A percentile compares a stretch with the other conserved stretches of the same genome.
Evolutionary conservation across 2,113 vertebrate genomes (phyloP).

Genomic region (Nothocercus nigrocapillus): DNA sequence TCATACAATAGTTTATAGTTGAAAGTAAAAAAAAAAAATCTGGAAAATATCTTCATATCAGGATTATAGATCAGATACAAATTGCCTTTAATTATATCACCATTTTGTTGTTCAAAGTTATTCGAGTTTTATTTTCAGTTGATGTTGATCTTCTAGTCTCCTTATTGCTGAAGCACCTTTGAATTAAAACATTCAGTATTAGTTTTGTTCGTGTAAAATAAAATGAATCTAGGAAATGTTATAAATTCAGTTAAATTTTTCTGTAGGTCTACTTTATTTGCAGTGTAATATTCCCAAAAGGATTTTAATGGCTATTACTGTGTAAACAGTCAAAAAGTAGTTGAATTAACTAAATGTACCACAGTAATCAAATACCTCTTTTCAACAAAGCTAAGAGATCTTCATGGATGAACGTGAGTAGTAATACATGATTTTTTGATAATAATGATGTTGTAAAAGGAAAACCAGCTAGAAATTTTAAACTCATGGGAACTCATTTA

Average conservation of each 20-base stretch:
- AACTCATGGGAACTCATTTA: conserved; percentile 15
- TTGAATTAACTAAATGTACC: conserved; percentile 30
- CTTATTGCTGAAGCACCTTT: conserved; percentile 1
- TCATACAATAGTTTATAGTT: not conserved
- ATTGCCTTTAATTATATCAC: not conserved
- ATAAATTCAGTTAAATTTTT: conserved; percentile 41
- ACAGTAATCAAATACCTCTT: not conserved
- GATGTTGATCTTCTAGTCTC: not conserved
- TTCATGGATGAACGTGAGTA: not conserved
- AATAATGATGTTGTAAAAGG: not conserved
- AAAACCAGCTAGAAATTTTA: conserved; percentile 19
- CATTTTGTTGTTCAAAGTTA: not conserved
- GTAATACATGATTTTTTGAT: not conserved
- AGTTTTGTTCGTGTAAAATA: conserved; percentile 17
- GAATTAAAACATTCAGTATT: not conserved
- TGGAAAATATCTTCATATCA: not conserved
- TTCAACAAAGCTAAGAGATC: not conserved
- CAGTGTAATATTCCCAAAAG: conserved; percentile 18
- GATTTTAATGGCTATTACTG: conserved; percentile 32
- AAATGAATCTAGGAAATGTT: conserved; percentile 34
- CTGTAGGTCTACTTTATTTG: conserved; percentile 11
- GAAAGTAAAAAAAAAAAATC: not conserved
- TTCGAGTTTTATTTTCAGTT: conserved; percentile 3
- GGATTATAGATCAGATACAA: not conserved
- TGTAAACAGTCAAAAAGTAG: conserved; percentile 39